These are phyloP conservation scores for Drosophila nr. fundita DNA, from an alignment of 2,888 invertebrate genomes.

Conservation along the genomic window DNA sequence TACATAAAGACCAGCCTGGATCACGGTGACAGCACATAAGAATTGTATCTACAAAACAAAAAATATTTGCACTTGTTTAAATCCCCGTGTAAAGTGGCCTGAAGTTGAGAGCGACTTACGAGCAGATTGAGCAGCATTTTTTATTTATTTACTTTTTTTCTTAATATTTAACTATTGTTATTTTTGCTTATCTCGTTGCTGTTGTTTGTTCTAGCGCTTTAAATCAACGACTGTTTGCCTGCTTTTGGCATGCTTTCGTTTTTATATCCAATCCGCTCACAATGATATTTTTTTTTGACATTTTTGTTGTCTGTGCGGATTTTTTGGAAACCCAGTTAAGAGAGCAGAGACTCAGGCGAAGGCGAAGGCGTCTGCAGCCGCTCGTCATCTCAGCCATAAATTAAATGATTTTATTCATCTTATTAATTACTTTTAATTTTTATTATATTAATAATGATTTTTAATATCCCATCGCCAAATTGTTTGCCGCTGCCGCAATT, in stretches of 20 bases:
- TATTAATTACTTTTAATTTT: slow-evolving; percentile 41
- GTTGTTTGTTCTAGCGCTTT: slow-evolving; percentile 55
- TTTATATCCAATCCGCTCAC: slow-evolving; percentile 67
- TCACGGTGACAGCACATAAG: slow-evolving; percentile 22
- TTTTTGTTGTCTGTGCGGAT: slow-evolving; percentile 9
- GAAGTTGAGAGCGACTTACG: slow-evolving; percentile 40
- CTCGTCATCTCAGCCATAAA: slow-evolving; percentile 68
- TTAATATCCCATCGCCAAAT: slow-evolving; percentile 26
- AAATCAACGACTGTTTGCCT: slow-evolving; percentile 66
- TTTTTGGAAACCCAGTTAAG: slow-evolving; percentile 50
- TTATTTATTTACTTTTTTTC: slow-evolving; percentile 9
- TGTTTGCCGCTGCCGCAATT: slow-evolving; percentile 64
- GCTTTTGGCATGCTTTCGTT: slow-evolving; percentile 66
- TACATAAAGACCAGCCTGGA: slow-evolving; percentile 48
- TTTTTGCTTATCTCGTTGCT: slow-evolving; percentile 16
- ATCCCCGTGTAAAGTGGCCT: slow-evolving; percentile 21
- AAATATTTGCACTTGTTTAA: slow-evolving; percentile 11
- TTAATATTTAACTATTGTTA: slow-evolving; percentile 5
- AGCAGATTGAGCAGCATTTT: slow-evolving; percentile 45
- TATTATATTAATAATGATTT: slow-evolving; percentile 33
- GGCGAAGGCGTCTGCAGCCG: slow-evolving; percentile 30
- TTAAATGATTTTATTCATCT: slow-evolving; percentile 70
- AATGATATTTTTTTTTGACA: slow-evolving; percentile 32
- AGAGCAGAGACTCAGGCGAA: slow-evolving; percentile 22
- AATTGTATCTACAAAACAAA: slow-evolving; percentile 44